phyloP scores from a whole-genome alignment of 2,113 vertebrate species.

The Heterotis niloticus region DNA sequence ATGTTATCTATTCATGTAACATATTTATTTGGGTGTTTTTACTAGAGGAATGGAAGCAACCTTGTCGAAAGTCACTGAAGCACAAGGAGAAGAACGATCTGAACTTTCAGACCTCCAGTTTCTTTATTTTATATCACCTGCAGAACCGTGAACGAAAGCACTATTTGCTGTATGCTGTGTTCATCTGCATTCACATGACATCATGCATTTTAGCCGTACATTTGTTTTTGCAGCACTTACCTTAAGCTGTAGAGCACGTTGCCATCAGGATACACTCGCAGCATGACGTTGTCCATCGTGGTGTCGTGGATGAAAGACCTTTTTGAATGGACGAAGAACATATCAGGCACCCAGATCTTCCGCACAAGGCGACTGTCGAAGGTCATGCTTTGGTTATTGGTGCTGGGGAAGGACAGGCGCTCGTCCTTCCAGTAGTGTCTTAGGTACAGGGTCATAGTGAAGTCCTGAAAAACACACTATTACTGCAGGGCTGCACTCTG shows the following conservation, averaged over 20 bases:
- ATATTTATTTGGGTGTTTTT: no score
- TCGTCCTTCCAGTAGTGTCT: constrained; percentile 97
- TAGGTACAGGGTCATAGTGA: constrained; percentile 94
- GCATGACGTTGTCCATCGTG: constrained; percentile 94
- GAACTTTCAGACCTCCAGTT: no score
- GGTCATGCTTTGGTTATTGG: constrained; percentile 96
- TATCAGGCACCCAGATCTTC: constrained; percentile 98
- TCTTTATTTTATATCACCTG: not conserved
- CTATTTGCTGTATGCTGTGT: not conserved
- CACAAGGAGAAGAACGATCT: no score
- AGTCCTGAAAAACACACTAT: constrained; percentile 68
- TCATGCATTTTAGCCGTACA: not conserved
- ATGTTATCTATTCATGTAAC: no score
- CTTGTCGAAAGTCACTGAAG: no score
- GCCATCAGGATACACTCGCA: constrained; percentile 90
- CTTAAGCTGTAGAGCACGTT: constrained; percentile 95
- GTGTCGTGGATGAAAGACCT: constrained; percentile 96
- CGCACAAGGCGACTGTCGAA: constrained; percentile 93
- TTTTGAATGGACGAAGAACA: constrained; percentile 98
- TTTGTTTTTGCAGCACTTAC: constrained; percentile 53
- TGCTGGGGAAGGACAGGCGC: constrained; percentile 86
- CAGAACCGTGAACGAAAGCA: not conserved
- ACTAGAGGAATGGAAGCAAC: no score
- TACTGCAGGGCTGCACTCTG: constrained; percentile 2
- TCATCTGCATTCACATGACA: not conserved